A percentile compares a stretch with the other conserved stretches of the same genome.
Conservation (phyloP, 2,113 vertebrate species). For the Bubo scandiacus region DNA sequence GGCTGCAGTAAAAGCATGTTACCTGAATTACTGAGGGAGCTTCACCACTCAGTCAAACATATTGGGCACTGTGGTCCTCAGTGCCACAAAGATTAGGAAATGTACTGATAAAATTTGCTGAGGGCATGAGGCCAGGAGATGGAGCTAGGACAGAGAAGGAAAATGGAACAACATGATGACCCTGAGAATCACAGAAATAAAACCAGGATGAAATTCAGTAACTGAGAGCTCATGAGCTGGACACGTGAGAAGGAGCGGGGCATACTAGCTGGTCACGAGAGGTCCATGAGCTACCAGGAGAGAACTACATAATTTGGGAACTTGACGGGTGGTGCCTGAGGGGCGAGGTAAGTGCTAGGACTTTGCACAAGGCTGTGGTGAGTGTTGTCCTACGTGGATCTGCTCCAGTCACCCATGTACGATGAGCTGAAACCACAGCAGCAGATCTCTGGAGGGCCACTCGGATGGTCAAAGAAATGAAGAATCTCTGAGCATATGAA, state of each 20-base stretch:
- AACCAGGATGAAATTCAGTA: background rate
- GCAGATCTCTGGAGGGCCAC: background rate
- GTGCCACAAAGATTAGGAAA: background rate
- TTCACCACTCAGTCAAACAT: background rate
- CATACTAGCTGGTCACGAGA: background rate
- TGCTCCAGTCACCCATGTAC: background rate
- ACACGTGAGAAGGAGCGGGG: background rate
- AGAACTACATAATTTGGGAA: background rate
- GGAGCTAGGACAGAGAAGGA: background rate
- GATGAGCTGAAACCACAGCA: background rate
- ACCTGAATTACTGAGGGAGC: background rate
- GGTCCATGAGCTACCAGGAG: background rate
- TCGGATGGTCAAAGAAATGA: accelerated
- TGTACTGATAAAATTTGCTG: background rate
- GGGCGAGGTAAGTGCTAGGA: too few species aligned
- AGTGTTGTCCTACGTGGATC: background rate
- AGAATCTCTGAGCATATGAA: background rate
- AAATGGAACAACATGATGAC: background rate
- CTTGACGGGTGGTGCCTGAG: background rate
- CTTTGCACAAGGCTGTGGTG: background rate
- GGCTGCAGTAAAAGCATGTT: background rate
- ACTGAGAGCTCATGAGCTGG: background rate
- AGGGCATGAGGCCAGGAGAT: background rate
- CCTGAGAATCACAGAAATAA: background rate
- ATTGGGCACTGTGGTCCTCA: background rate